Percentiles rank a stretch among this genome's conserved stretches.
These are phyloP conservation scores for Spodoptera frugiperda DNA, from an alignment of 1,140 invertebrate genomes.

Conservation along the genomic window DNA sequence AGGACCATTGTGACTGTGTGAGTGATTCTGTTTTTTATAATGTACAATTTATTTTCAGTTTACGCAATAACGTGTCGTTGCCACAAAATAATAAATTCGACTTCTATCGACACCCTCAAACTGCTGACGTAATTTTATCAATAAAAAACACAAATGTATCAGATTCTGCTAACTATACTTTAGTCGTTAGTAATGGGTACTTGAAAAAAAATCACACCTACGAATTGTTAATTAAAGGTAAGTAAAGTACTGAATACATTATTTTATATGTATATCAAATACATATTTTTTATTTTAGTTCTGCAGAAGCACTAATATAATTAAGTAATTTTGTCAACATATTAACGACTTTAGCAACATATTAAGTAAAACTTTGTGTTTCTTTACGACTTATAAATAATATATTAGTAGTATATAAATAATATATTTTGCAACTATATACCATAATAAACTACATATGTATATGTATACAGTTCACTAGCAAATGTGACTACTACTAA, in stretches of 20 bases:
- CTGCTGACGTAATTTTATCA: slow-evolving; percentile 40
- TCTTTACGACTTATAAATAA: too few species aligned
- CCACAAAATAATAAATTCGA: slow-evolving; percentile 55
- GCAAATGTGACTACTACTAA: too few species aligned
- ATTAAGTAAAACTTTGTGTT: too few species aligned
- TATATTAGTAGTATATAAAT: too few species aligned
- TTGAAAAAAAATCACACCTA: slow-evolving; percentile 54
- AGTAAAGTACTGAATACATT: slow-evolving; percentile 37
- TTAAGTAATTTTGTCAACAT: too few species aligned
- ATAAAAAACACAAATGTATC: slow-evolving; percentile 56
- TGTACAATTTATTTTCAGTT: slow-evolving; percentile 53
- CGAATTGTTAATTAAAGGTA: slow-evolving; percentile 64
- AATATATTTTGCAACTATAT: too few species aligned
- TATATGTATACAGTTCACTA: too few species aligned
- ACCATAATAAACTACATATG: too few species aligned
- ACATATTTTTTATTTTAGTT: too few species aligned
- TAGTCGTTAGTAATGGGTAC: slow-evolving; percentile 62
- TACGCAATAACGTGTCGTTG: slow-evolving; percentile 54
- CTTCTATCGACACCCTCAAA: slow-evolving; percentile 5
- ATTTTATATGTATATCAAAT: slow-evolving; percentile 40
- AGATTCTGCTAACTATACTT: slow-evolving; percentile 71
- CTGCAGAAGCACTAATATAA: too few species aligned
- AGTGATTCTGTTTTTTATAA: not conserved
- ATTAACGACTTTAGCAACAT: too few species aligned
- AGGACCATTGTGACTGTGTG: too few species aligned